These are phyloP conservation scores for Centropristis striata DNA, from an alignment of 2,113 vertebrate species.

Conservation along the genomic window DNA sequence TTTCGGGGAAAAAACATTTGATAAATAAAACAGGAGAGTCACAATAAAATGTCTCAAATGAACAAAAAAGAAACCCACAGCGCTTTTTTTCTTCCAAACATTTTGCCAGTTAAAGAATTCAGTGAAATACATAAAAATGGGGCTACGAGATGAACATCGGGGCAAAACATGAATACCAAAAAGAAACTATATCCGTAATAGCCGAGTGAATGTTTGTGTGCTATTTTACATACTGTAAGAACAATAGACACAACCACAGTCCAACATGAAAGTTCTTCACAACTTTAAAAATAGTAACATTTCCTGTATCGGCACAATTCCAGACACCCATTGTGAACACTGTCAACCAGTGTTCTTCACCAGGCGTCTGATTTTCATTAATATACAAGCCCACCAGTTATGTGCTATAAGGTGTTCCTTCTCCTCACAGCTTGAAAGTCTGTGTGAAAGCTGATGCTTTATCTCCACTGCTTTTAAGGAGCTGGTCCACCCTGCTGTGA, in stretches of 20 bases:
- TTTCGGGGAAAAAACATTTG: conserved; percentile 10
- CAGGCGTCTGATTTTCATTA: conserved; percentile 51
- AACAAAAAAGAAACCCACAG: conserved; percentile 16
- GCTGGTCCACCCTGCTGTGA: conserved; percentile 42
- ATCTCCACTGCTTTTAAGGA: conserved; percentile 49
- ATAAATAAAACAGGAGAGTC: conserved; percentile 35
- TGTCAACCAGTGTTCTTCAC: conserved; percentile 28
- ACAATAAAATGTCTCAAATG: conserved; percentile 49
- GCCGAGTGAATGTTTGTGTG: conserved; percentile 67
- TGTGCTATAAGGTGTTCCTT: conserved; percentile 74
- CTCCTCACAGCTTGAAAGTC: conserved; percentile 55
- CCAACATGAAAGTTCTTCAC: conserved; percentile 81
- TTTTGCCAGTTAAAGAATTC: conserved; percentile 32
- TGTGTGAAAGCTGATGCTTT: conserved; percentile 51
- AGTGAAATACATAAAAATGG: conserved; percentile 53
- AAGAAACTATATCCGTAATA: conserved; percentile 48
- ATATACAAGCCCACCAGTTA: conserved; percentile 62
- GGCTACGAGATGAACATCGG: conserved; percentile 64
- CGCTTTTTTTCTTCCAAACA: conserved; percentile 1
- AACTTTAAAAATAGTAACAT: conserved; percentile 82
- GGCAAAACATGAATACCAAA: conserved; percentile 67
- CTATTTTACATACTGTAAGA: conserved; percentile 82
- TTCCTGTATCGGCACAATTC: conserved; percentile 51
- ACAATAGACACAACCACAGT: conserved; percentile 83
- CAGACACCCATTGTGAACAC: conserved; percentile 52